These are phyloP conservation scores for Microcebus murinus DNA, from an alignment of 2,113 vertebrate genomes.

Conservation along the genomic window DNA sequence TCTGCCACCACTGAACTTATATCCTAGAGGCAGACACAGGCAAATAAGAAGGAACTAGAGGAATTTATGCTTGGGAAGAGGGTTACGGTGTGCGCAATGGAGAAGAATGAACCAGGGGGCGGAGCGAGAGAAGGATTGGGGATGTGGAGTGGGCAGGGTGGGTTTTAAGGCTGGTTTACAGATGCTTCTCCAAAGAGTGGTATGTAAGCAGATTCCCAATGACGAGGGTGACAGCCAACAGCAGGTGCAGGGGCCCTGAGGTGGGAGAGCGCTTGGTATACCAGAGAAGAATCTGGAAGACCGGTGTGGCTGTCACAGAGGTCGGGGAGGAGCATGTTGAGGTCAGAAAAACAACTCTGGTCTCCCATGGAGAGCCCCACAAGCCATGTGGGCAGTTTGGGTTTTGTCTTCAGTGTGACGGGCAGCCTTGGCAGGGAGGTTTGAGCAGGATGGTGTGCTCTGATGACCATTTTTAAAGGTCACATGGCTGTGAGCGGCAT, in stretches of 20 bases:
- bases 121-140: background rate
- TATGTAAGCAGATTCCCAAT: background rate
- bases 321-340: fast-evolving
- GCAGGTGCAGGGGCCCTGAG: background rate
- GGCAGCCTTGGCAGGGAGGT: background rate
- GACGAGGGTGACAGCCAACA: background rate
- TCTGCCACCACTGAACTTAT: background rate
- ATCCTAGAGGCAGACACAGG: background rate
- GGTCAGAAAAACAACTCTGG: background rate
- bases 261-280: background rate
- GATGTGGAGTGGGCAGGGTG: no score
- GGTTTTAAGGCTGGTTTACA: background rate
- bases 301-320: fast-evolving
- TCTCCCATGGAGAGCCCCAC: no score
- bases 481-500: background rate
- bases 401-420: background rate
- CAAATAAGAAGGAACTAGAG: background rate
- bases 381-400: background rate
- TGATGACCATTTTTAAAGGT: background rate
- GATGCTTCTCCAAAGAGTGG: background rate
- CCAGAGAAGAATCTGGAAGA: background rate
- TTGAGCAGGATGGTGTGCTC: no score
- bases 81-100: fast-evolving
- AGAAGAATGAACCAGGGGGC: background rate
- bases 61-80: background rate